Evolutionary conservation across 1,140 invertebrate species (phyloP), one percentile per base, ranked within the genome.

Genomic region (Stegodyphus mimosarum): DNA sequence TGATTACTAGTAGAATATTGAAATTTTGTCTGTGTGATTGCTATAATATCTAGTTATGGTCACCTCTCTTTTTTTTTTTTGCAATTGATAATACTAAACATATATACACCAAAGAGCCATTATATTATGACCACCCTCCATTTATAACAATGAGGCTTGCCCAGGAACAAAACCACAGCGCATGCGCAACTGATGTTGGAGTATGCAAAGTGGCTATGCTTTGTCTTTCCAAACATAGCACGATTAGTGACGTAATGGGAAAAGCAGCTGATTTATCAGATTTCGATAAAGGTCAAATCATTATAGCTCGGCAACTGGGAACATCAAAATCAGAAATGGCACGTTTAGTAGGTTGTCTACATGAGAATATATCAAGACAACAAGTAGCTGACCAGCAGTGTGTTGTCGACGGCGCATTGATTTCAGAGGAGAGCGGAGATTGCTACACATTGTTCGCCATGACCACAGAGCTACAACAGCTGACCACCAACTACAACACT

Each of bases 241-340:
- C n/a, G 64, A 66, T 66, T 66, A 66, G 64, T n/a, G 48, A 51
- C 50, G n/a, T 72, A 72, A 72, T 72, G 70, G 50, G 70, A 51
- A 72, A 72, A 51, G 7, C 70, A 49, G 70, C 70, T 72, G 70
- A 72, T 72, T 72, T 72, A 72, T 49, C 33, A 9, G 70, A 72
- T n/a, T 72, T 72, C 50, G 70, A 72, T 51, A 72, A 51, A 72
- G 70, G 70, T 49, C 7, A 67, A 33, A 7, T 67, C 15, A 9
- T 67, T 48, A 72, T 72, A 33, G 48, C 70, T 72, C 70, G 13
- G 7, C 70, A n/a, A 72, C 13, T 72, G 70, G 70, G 70, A 72
- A 72, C 70, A 51, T 49, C 33, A 49, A 72, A 33, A 7, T 48
- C 13, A 51, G 70, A 72, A 49, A 72, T 33, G 33, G 70, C 70